Evolutionary conservation across 2,888 invertebrate genomes (phyloP), one percentile per base, ranked within the genome.

Genomic region (Leptothorax acervorum): DNA sequence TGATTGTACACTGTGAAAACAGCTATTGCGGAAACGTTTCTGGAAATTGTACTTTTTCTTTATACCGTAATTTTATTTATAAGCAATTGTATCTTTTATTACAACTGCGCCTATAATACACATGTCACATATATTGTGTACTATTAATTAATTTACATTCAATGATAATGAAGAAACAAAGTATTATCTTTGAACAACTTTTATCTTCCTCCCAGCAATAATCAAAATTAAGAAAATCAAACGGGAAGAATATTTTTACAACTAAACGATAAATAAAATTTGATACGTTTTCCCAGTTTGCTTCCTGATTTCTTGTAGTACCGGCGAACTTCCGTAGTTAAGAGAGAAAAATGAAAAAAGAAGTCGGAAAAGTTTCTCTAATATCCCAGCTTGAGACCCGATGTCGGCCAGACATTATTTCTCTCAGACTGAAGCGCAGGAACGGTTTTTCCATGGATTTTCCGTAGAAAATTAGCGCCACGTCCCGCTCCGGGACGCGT

Each of bases 1-100:
- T 73, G 79, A 81, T 81, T 74, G 79, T n/a, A 60, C 79, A 48
- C 28, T 31, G 48, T 48, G 60, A 39, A 60, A 57, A 48, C 60
- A 18, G 39, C 48, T 60, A 74, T 74, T 60, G 60, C 60, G 60
- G 74, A 79, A 79, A 73, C 12, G 74, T 35, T 63, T 60, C 79
- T 18, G 78, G 48, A 81, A 81, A 81, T 81, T 81, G 51, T 60
- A 60, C 3, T 48, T 39, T 60, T 55, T 78, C 35, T 45, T 57
- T 60, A 45, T 35, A 15, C 23, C 15, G 60, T 18, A 35, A 60
- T 48, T 57, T 55, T 76, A 31, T 45, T 57, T 60, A 45, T 35
- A 23, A 15, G 1, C 45, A 18, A 12, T 48, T 35, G 39, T 78
- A 78, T 18, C 2, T 79, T 71, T 48, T 39, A 35, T 48, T 35